A percentile compares a stretch with the other conserved stretches of the same genome.
These are phyloP conservation scores for Leuciscus idus DNA, from an alignment of 2,113 vertebrate genomes.

Conservation along the genomic window DNA sequence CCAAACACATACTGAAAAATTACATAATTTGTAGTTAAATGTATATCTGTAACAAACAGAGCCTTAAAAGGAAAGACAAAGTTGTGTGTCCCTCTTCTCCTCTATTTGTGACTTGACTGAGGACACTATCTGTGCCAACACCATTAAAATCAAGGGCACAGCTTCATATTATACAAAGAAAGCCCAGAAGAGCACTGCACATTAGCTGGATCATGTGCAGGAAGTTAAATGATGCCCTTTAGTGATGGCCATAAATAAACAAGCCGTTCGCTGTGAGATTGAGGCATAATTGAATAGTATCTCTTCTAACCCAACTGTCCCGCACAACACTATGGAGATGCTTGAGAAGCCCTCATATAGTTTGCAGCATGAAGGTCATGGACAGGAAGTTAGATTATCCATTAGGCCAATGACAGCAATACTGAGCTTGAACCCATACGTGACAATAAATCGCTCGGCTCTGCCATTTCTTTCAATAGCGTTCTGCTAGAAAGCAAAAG, in stretches of 20 bases:
- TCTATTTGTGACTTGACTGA: slow-evolving; percentile 1
- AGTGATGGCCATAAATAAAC: slow-evolving; percentile 65
- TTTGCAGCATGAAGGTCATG: slow-evolving; percentile 7
- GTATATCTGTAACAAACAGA: background rate
- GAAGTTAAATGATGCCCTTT: slow-evolving; percentile 53
- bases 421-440: background rate
- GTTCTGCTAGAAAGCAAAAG: background rate
- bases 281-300: slow-evolving; percentile 60
- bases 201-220: slow-evolving; percentile 42
- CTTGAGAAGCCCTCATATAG: background rate
- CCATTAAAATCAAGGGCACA: slow-evolving; percentile 50
- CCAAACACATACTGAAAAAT: background rate
- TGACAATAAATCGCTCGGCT: background rate
- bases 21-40: background rate
- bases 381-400: slow-evolving; percentile 7
- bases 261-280: slow-evolving; percentile 46
- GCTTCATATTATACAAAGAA: slow-evolving; percentile 16
- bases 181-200: slow-evolving; percentile 26
- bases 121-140: slow-evolving; percentile 17
- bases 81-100: background rate
- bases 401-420: slow-evolving; percentile 17
- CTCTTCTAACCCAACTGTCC: slow-evolving; percentile 40
- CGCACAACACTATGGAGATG: background rate
- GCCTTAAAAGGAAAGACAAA: background rate
- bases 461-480: background rate